Evolutionary conservation across 1,140 invertebrate species (phyloP).

Genomic region (Pseudoatta argentina): DNA sequence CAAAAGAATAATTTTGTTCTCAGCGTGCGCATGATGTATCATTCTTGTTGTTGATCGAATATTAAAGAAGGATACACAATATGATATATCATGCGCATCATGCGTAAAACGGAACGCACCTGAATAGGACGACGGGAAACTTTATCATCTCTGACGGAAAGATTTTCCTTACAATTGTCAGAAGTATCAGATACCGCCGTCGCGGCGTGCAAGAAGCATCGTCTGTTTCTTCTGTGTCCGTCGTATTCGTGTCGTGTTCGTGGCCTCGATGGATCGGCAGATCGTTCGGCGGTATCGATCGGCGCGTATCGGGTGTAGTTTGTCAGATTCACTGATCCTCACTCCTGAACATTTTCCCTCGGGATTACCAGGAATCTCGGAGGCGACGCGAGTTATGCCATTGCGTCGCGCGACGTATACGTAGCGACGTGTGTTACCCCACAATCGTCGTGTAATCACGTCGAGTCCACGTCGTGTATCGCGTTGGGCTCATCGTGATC

Average conservation of each 20-base stretch:
- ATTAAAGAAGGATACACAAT: too few species aligned
- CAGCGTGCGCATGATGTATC: too few species aligned
- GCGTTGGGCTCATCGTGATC: neutral
- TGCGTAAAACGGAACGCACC: too few species aligned
- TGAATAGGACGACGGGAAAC: neutral
- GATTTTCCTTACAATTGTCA: neutral
- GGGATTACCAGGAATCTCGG: constrained; percentile 7
- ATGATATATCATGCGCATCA: too few species aligned
- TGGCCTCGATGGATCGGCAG: constrained; percentile 66
- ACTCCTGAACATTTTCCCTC: neutral
- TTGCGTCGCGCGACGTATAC: neutral
- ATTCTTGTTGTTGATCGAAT: too few species aligned
- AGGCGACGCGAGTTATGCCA: neutral
- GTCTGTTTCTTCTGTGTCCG: constrained; percentile 8
- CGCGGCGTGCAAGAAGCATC: neutral
- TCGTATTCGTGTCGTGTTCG: neutral
- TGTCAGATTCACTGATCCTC: constrained; percentile 32
- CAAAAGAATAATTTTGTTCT: too few species aligned
- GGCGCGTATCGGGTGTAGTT: constrained; percentile 23
- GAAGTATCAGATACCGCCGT: constrained; percentile 16
- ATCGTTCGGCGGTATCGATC: constrained; percentile 69
- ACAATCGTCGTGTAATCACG: neutral
- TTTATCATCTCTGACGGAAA: neutral
- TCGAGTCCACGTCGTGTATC: neutral
- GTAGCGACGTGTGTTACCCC: constrained; percentile 3